Base-by-base conservation (phyloP, 2,888 invertebrate genomes). In the Phasia obesa region DNA sequence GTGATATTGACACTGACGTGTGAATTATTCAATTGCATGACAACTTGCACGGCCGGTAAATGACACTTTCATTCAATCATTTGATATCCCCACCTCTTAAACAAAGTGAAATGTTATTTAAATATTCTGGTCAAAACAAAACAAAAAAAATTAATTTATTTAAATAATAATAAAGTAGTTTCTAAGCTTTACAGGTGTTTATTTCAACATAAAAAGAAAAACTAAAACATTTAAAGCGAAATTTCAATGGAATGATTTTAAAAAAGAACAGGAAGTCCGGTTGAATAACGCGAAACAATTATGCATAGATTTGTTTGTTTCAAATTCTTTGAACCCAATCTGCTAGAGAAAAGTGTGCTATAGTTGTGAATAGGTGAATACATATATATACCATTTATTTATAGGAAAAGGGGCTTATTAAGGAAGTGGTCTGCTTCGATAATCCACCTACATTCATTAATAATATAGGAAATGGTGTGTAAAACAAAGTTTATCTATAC, bases 1-100 rank as follows among this genome's bases (percentile, higher is more conserved):
- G 4, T 51, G 21, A n/a, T 71, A 71, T 77, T 81, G 59, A 59
- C 75, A 65, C 51, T 67, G 55, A 77, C 77, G 49, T 77, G 77
- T 81, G 64, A 81, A 77, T 81, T 77, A 64, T 57, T 64, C 57
- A 69, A 62, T 42, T 69, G 42, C 62, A 57, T 62, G 60, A 62
- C 47, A n/a, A 70, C 47, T 47, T 53, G 70, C 35, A 62, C 70
- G 47, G 64, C 62, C 47, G 38, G 55, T 78, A 70, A 70, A 71
- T 71, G 77, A 64, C 47, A 78, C 21, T 70, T 59, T 64, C 25
- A 67, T 21, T 57, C n/a, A 67, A 19, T 59, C 17, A 3, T 4
- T 35, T 3, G 35, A 1, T 23, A 17, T 13, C 11, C 19, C 38
- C 35, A 38, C 38, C 53, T 3, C n/a, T 51, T 25, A 38, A 62